Percentiles rank a stretch among this genome's conserved stretches.
Evolutionary conservation across 2,113 vertebrate species (phyloP).

Genomic region (Leptosomus discolor): DNA sequence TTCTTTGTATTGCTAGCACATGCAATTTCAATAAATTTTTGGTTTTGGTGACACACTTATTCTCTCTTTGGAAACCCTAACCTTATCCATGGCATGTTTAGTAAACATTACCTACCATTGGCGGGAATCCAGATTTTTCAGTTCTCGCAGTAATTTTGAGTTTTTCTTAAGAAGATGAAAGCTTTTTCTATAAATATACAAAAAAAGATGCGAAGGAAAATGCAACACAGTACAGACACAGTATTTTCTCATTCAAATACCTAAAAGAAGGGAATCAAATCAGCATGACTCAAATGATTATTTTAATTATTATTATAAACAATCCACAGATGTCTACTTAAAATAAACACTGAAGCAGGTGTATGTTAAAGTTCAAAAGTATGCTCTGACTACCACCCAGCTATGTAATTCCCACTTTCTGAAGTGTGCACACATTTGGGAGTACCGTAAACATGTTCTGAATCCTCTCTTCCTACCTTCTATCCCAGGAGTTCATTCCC

Average conservation of each 20-base stretch:
- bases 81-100: background rate
- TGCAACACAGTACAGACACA: background rate
- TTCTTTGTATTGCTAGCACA: background rate
- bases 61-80: background rate
- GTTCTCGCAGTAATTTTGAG: conserved; percentile 92
- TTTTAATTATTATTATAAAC: too few relatives aligned
- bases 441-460: accelerated
- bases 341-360: background rate
- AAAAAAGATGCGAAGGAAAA: background rate
- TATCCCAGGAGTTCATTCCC: conserved; percentile 98
- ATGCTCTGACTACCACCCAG: background rate
- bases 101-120: conserved; percentile 85
- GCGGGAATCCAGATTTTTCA: conserved; percentile 97
- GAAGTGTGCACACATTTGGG: accelerated
- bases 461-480: conserved; percentile 79
- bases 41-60: background rate
- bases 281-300: accelerated
- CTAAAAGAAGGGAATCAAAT: background rate
- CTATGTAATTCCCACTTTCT: accelerated
- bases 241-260: background rate
- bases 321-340: too few relatives aligned
- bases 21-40: background rate
- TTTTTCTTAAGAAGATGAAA: conserved; percentile 99
- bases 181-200: conserved; percentile 82
- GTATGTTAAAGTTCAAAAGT: background rate